Evolutionary conservation across 2,797 vertebrate species (phyloP), one percentile per base, ranked within the genome.

Genomic region (Anisognathus igniventris): DNA sequence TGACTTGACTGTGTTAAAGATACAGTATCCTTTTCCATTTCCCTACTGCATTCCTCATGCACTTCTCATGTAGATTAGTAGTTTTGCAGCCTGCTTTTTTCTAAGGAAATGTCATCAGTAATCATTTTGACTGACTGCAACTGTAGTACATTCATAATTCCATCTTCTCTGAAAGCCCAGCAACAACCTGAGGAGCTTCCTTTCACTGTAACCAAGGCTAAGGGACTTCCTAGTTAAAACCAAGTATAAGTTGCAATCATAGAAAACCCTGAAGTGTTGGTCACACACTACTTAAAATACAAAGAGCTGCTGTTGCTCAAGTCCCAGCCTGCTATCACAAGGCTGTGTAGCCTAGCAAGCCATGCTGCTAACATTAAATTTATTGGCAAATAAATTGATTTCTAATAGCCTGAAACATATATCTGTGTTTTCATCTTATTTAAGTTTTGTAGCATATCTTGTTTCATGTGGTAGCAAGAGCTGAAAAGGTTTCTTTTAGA

Each of bases 11-110:
- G 28, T 53, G 11, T 91, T 95, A 97, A 97, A 96, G 97, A 97
- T 93, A 97, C 79, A 93, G 96, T 98, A 97, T 97, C 96, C 92
- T 95, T 96, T 94, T 53, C 13, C 9, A n/a, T 44, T 92, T 72
- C 22, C 8, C 3, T 25, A 5, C 39, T 33, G n/a, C 50, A 72
- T 57, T 35, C 23, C 31, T 70, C 30, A 39, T n/a, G 37, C n/a
- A 27, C 28, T 57, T 58, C 6, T 19, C 45, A 19, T 4, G 3
- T 6, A 37, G 58, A 66, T 31, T 12, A 51, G 40, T 30, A 51
- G 30, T 42, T 91, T 72, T 44, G 21, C 24, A 70, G 50, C 42
- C 44, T 54, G 12, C 2, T 57, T 90, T 85, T 92, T 51, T 11
- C 27, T 18, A 20, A 24, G 50, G 30, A 79, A 88, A 33, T 60